phyloP scores from a whole-genome alignment of 2,797 vertebrate species.

The Syngnathus rostellatus region DNA sequence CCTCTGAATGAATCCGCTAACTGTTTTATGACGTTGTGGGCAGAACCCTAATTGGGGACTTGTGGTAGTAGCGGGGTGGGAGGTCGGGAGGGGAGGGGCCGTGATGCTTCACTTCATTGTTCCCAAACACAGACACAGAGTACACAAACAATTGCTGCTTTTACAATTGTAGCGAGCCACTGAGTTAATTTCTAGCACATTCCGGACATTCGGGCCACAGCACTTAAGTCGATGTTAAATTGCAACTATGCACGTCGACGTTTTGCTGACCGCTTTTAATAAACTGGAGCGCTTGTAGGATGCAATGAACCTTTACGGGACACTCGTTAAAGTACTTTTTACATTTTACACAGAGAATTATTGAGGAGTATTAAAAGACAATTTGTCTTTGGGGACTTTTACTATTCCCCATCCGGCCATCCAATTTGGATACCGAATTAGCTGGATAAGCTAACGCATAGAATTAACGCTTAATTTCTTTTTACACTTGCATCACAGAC shows the following conservation, averaged over 20 bases:
- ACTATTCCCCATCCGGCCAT: too few relatives aligned
- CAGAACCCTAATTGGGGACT: slow-evolving; percentile 72
- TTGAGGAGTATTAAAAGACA: neutral
- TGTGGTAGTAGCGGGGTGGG: slow-evolving; percentile 59
- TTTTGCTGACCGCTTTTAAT: neutral
- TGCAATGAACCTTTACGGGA: neutral
- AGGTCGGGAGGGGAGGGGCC: neutral
- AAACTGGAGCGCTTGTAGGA: neutral
- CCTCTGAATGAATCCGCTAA: slow-evolving; percentile 70
- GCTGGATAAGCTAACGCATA: too few relatives aligned
- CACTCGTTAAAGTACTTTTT: neutral
- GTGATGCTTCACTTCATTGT: slow-evolving; percentile 29
- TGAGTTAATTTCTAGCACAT: neutral
- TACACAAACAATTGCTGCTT: slow-evolving; percentile 1
- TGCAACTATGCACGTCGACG: neutral
- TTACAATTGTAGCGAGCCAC: slow-evolving; percentile 1
- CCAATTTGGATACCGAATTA: too few relatives aligned
- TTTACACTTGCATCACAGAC: too few relatives aligned
- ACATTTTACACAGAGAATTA: neutral
- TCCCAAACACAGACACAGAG: slow-evolving; percentile 8
- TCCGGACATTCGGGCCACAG: neutral
- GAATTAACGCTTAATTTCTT: too few relatives aligned
- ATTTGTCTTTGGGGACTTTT: neutral
- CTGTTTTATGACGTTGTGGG: slow-evolving; percentile 73
- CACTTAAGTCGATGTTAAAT: neutral